Evolutionary conservation across 1,140 invertebrate genomes (phyloP).

Genomic region (Panonychus citri): DNA sequence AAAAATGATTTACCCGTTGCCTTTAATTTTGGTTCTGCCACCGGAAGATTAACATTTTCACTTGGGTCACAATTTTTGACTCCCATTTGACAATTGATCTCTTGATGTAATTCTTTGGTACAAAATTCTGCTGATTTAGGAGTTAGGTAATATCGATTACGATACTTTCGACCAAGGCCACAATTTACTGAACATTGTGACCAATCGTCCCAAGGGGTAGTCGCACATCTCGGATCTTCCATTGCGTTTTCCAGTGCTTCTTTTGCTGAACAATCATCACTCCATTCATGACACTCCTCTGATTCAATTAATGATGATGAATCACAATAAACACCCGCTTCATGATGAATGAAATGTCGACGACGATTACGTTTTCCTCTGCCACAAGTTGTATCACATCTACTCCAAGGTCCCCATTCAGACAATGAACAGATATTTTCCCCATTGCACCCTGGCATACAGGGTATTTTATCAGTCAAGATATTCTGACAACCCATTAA

Average conservation of each 20-base stretch:
- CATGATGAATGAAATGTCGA: conserved; percentile 17
- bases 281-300: conserved; percentile 10
- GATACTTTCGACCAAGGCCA: conserved; percentile 27
- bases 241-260: background rate
- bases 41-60: background rate
- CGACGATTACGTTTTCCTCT: conserved; percentile 25
- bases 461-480: background rate
- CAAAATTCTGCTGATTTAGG: background rate
- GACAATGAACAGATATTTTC: conserved; percentile 25
- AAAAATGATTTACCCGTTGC: background rate
- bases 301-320: conserved; percentile 11
- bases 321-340: conserved; percentile 8
- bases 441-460: background rate
- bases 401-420: conserved; percentile 29
- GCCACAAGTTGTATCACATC: conserved; percentile 29
- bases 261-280: conserved; percentile 3
- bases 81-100: background rate
- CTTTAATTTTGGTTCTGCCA: background rate
- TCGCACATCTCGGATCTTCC: conserved; percentile 14
- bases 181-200: conserved; percentile 31
- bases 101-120: background rate
- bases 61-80: background rate
- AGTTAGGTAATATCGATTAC: conserved; percentile 22
- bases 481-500: background rate
- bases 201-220: conserved; percentile 30